phyloP scores from a whole-genome alignment of 2,888 invertebrate genomes.

The Apodemia duryi region DNA sequence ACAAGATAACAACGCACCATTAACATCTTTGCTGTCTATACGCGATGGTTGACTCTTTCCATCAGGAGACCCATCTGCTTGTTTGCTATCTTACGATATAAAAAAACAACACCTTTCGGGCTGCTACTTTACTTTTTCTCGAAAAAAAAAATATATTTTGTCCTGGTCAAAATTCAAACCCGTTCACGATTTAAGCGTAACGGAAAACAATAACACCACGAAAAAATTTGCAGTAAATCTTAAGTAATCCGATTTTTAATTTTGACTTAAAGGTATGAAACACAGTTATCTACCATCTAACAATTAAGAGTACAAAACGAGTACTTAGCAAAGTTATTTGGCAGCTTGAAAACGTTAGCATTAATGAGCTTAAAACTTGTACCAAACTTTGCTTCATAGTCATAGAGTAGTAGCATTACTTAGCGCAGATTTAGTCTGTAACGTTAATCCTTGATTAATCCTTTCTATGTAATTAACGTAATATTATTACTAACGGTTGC shows the following conservation, averaged over 20 bases:
- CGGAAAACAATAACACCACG: too few species aligned
- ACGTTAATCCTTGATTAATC: not conserved
- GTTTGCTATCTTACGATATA: too few species aligned
- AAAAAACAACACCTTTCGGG: too few species aligned
- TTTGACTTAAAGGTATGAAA: not conserved
- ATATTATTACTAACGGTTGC: too few species aligned
- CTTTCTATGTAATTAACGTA: not conserved
- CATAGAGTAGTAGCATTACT: not conserved
- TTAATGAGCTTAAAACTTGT: slow-evolving; percentile 15
- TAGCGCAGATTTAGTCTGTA: not conserved
- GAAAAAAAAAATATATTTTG: too few species aligned
- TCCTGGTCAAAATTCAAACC: not conserved
- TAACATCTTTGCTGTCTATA: too few species aligned
- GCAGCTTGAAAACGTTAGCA: slow-evolving; percentile 11
- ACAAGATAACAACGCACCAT: too few species aligned
- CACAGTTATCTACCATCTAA: slow-evolving; percentile 4
- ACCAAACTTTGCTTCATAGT: not conserved
- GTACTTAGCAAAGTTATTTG: slow-evolving; percentile 10
- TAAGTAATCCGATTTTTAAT: not conserved
- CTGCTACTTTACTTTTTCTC: not conserved
- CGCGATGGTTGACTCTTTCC: too few species aligned
- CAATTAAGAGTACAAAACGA: not conserved
- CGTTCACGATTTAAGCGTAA: not conserved
- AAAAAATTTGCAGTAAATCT: not conserved
- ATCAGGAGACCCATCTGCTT: too few species aligned